Conservation (phyloP, 2,797 vertebrate genomes). For the Notoglanidium macrostoma region DNA sequence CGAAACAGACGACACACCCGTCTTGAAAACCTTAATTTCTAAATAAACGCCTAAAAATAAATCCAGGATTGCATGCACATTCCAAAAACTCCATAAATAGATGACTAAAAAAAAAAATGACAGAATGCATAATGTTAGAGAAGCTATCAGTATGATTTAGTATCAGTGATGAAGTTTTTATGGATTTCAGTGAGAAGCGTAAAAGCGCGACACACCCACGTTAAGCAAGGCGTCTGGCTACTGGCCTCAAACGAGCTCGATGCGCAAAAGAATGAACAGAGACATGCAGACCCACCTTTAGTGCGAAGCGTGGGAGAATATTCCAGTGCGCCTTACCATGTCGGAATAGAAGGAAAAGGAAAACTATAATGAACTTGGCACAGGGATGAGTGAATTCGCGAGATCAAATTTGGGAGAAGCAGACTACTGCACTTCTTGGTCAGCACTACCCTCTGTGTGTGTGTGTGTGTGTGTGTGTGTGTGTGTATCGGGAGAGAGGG, state of each 20-base stretch:
- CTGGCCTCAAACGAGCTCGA: neutral
- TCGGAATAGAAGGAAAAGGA: neutral
- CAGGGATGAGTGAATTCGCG: neutral
- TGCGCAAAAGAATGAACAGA: constrained; percentile 9
- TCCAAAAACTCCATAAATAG: neutral
- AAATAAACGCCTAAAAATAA: neutral
- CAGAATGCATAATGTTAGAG: neutral
- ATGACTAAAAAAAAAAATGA: neutral
- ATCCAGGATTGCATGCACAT: neutral
- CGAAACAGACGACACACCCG: neutral
- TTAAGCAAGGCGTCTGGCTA: neutral
- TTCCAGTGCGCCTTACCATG: constrained; percentile 28
- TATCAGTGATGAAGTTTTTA: neutral
- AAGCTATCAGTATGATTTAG: neutral
- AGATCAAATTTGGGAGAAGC: neutral
- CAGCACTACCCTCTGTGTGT: constrained; percentile 4
- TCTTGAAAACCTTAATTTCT: neutral
- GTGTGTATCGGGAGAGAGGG: neutral
- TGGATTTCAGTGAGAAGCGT: neutral
- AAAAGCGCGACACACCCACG: constrained; percentile 54
- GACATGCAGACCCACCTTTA: constrained; percentile 48
- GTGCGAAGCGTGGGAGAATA: constrained; percentile 5
- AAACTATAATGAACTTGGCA: neutral
- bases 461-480: constrained; percentile 7
- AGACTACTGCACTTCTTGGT: constrained; percentile 1